Evolutionary conservation across 2,888 invertebrate genomes (phyloP), one percentile per base, ranked within the genome.

Genomic region (Meloe dianella): DNA sequence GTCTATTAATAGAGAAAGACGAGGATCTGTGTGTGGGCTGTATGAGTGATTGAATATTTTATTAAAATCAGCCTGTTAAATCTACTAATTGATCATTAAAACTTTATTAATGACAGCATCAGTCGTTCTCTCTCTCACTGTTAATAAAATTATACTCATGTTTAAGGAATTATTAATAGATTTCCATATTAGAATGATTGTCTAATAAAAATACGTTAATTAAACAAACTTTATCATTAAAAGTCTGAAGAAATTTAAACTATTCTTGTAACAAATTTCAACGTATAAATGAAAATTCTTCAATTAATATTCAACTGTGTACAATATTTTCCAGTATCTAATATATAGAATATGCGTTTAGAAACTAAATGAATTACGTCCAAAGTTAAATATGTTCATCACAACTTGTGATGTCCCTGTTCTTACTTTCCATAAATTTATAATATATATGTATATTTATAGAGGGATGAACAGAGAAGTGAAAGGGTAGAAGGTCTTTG

Each of bases 321-420:
- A 20, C 20, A 20, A 10, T 47, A 8, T 10, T 1, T 32, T 8
- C 7, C 2, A 6, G 7, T 27, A 27, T 12, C 35, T 14, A 35
- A 30, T 6, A 2, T 41, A 41, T n/a, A 41, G 20, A 63, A 63
- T 60, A 63, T 63, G 61, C 63, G 71, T 67, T 41, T 64, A 71
- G 74, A 75, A 72, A 73, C n/a, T n/a, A n/a, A 74, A 60, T 68
- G 73, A 75, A 75, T 75, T 75, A 74, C 67, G 69, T 74, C 73
- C 73, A 73, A 73, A 71, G 73, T 71, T 67, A 71, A 72, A 70
- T 73, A 73, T 73, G 71, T 72, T 47, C 47, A 51, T 51, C 24
- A 24, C 22, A 51, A 22, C 51, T 51, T 51, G 51, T 22, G n/a
- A 20, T 47, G 20, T 24, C 51, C 12, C 24, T 51, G 12, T 24